phyloP scores from a whole-genome alignment of 1,140 invertebrate genomes.

The Lucilia sericata region DNA sequence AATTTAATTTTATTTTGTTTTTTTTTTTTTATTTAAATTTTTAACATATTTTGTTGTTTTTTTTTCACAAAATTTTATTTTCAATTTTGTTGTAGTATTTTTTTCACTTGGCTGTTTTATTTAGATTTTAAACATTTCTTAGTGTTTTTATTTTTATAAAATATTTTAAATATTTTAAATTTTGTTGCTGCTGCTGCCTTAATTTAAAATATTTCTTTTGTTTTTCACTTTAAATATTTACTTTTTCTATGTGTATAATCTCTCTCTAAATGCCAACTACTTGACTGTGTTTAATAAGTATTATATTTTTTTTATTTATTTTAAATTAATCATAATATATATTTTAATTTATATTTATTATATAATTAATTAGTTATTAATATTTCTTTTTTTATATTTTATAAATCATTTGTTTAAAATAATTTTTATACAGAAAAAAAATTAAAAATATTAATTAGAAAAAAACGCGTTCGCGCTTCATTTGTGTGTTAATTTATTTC shows the following conservation, averaged over 20 bases:
- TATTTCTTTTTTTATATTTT: constrained; percentile 5
- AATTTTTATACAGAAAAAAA: neutral
- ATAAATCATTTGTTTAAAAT: neutral
- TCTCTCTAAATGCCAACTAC: no score
- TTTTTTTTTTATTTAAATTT: neutral
- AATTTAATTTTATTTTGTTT: neutral
- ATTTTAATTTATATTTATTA: neutral
- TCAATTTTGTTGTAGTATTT: neutral
- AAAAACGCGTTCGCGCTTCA: constrained; percentile 26
- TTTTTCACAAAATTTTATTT: neutral
- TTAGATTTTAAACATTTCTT: neutral
- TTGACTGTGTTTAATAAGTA: no score
- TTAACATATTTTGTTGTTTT: neutral
- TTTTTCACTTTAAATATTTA: neutral
- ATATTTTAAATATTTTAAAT: neutral
- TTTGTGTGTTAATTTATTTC: constrained; percentile 22
- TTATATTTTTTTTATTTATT: neutral
- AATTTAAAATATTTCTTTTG: neutral
- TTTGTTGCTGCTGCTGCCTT: neutral
- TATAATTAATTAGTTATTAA: neutral
- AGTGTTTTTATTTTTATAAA: neutral
- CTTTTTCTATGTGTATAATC: neutral
- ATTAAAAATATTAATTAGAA: neutral
- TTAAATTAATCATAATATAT: neutral
- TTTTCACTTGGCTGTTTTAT: neutral